Conservation (phyloP, 1,140 invertebrate species). For the Littorina saxatilis region DNA sequence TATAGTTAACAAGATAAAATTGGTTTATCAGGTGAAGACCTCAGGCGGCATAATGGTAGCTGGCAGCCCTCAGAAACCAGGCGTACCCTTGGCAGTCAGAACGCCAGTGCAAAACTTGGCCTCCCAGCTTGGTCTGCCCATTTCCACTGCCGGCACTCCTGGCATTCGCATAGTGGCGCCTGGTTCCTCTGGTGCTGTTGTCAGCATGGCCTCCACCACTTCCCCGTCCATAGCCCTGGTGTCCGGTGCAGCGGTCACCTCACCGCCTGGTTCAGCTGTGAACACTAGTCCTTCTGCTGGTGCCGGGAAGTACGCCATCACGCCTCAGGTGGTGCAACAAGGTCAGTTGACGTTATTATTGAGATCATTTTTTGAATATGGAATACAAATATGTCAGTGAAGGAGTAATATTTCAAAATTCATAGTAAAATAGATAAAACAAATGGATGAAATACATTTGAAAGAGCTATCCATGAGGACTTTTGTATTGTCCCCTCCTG, state of each 20-base stretch:
- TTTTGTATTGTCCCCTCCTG: too few species aligned
- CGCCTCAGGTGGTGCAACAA: constrained; percentile 74
- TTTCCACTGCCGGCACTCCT: background rate
- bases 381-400: too few species aligned
- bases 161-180: background rate
- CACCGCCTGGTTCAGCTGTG: constrained; percentile 21
- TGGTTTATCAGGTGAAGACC: constrained; percentile 28
- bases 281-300: constrained; percentile 40
- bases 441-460: too few species aligned
- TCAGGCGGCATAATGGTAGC: constrained; percentile 18
- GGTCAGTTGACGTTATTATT: too few species aligned
- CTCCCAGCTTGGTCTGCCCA: constrained; percentile 28
- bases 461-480: too few species aligned
- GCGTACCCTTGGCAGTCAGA: constrained; percentile 1
- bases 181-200: constrained; percentile 14
- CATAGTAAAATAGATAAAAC: too few species aligned
- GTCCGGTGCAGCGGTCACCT: background rate
- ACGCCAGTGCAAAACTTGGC: constrained; percentile 20
- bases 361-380: too few species aligned
- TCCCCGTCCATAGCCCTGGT: background rate
- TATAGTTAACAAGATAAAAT: too few species aligned
- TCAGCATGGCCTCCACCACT: background rate
- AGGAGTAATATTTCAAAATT: too few species aligned
- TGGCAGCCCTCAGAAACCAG: constrained; percentile 11
- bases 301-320: constrained; percentile 70